Evolutionary conservation across 2,797 vertebrate genomes (phyloP).

Genomic region (Myoxocephalus aenaeus): DNA sequence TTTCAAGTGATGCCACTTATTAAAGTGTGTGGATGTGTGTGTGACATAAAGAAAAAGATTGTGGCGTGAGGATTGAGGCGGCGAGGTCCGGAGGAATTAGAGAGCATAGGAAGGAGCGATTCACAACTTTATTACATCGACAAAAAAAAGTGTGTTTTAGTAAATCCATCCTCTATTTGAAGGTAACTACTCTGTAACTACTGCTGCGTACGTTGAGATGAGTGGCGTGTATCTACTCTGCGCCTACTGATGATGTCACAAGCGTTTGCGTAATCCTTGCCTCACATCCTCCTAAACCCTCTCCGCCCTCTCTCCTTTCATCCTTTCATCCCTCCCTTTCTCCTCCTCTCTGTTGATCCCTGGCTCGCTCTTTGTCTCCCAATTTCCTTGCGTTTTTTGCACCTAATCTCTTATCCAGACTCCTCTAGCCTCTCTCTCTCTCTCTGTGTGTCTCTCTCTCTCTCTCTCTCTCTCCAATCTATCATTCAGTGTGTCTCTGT

Average conservation of each 20-base stretch:
- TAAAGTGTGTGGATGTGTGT: conserved; percentile 25
- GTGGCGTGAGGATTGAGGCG: neutral
- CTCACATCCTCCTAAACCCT: conserved; percentile 61
- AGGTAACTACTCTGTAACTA: neutral
- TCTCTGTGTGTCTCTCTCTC: conserved; percentile 37
- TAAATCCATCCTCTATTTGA: conserved; percentile 9
- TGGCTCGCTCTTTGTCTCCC: conserved; percentile 59
- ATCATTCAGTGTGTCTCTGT: conserved; percentile 53
- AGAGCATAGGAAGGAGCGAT: neutral
- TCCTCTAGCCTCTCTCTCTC: conserved; percentile 11
- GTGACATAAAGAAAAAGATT: neutral
- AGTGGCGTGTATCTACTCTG: conserved; percentile 46
- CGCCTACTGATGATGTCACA: conserved; percentile 83
- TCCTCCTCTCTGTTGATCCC: conserved; percentile 58
- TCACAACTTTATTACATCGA: neutral
- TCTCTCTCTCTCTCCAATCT: conserved; percentile 19
- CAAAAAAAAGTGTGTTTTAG: neutral
- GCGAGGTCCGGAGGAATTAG: neutral
- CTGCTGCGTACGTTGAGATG: conserved; percentile 13
- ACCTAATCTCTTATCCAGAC: conserved; percentile 70
- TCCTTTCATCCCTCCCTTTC: conserved; percentile 57
- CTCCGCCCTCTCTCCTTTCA: conserved; percentile 56
- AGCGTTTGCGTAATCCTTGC: conserved; percentile 75
- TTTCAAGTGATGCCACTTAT: conserved; percentile 40
- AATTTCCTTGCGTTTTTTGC: conserved; percentile 73